Conservation (phyloP, 2,113 vertebrate species). For the Prochilodus magdalenae region DNA sequence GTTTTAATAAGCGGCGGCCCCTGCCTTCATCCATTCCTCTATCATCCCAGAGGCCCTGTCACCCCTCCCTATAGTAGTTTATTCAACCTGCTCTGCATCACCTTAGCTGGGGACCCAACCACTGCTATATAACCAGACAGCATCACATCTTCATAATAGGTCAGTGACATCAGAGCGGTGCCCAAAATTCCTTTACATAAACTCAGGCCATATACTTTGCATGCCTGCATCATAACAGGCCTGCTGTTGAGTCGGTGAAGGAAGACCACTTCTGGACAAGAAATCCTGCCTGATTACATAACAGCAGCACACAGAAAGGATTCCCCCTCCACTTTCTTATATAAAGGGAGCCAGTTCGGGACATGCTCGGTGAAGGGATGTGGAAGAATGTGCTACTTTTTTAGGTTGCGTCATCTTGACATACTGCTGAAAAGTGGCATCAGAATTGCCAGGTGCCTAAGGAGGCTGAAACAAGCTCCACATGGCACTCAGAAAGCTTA, state of each 20-base stretch:
- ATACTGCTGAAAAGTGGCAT: too few species aligned
- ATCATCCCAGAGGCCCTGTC: background rate
- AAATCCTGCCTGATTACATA: background rate
- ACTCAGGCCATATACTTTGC: background rate
- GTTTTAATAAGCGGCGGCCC: background rate
- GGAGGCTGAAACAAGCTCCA: too few species aligned
- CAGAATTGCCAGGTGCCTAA: too few species aligned
- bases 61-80: background rate
- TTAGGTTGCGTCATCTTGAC: too few species aligned
- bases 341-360: background rate
- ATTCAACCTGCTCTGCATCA: background rate
- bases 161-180: background rate
- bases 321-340: background rate
- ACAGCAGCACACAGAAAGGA: background rate
- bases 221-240: background rate
- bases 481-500: too few species aligned
- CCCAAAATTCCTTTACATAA: constrained; percentile 6
- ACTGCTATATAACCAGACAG: constrained; percentile 7
- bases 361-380: background rate
- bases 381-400: background rate
- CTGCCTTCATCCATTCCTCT: background rate
- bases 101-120: background rate
- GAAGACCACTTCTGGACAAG: constrained; percentile 10
- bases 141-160: constrained; percentile 18
- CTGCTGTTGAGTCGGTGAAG: constrained; percentile 3